Percentiles rank a stretch among this genome's conserved stretches.
phyloP scores from a whole-genome alignment of 2,797 vertebrate genomes.

The Dendrocincla tyrannina region DNA sequence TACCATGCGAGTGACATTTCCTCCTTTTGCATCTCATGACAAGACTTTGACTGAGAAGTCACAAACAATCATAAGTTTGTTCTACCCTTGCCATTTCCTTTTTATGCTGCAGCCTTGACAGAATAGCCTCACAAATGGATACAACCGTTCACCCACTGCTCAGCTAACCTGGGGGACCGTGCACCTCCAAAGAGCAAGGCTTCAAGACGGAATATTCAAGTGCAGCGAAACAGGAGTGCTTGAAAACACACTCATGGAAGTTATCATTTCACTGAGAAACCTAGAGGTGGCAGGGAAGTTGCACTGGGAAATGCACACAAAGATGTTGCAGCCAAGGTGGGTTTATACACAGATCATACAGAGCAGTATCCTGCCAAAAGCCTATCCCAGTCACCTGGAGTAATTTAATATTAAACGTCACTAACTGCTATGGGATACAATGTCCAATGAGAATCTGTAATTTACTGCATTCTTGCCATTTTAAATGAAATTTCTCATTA shows the following conservation, averaged over 20 bases:
- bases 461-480: neutral
- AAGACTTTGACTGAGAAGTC: conserved; percentile 10
- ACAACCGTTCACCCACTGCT: neutral
- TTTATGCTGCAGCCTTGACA: neutral
- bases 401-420: neutral
- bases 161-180: neutral
- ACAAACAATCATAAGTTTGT: conserved; percentile 5
- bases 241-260: neutral
- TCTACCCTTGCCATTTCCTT: neutral
- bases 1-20: conserved; percentile 27
- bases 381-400: neutral
- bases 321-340: neutral
- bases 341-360: neutral
- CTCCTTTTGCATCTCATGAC: neutral
- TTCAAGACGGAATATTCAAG: neutral
- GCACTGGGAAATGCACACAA: neutral
- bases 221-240: rapidly evolving
- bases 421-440: neutral
- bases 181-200: neutral
- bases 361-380: neutral
- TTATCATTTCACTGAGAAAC: neutral
- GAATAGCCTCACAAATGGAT: neutral
- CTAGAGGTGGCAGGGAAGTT: neutral
- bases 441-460: neutral
- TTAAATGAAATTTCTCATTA: neutral